Evolutionary conservation across 2,888 invertebrate genomes (phyloP), one percentile per base, ranked within the genome.

Genomic region (Agrilus cyanescens): DNA sequence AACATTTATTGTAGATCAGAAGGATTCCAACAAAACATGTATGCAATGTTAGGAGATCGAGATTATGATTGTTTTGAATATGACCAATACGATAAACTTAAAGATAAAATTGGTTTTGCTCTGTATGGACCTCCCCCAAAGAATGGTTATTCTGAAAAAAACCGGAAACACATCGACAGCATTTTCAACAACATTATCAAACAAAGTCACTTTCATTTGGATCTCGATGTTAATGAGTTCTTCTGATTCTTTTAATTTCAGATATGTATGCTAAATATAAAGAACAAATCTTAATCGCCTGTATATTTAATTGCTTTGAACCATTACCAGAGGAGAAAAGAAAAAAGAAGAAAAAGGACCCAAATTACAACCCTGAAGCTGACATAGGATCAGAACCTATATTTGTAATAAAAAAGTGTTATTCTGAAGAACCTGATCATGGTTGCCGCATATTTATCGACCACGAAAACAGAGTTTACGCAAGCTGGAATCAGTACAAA

Each of bases 71-170:
- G 72, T 49, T 76, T 75, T 59, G 71, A 74, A 50, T 62, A 59
- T 51, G 55, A 61, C 40, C 69, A 74, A 47, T 66, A 72, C 46
- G 68, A 69, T 46, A 63, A 67, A 49, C 60, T 77, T 37, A 59
- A 72, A 34, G 65, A 71, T 51, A 76, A 76, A 61, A 68, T 76
- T 45, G 74, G 71, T 18, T 76, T 69, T 62, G 73, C 74, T 10
- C 58, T 75, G 38, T 74, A 65, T 59, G 76, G 76, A 3, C 65
- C 70, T 37, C 76, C 76, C 2, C 63, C 59, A 40, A 71, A 69
- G 57, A 65, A 66, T 13, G 72, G 72, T 10, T 61, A 64, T 46
- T 48, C 52, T 14, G 30, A 52, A 20, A 57, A 59, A 42, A 51
- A 57, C 33, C 47, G 51, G 12, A 53, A 54, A 41, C 46, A 49